Percentiles rank a stretch among this genome's conserved stretches.
Conservation (phyloP, 2,888 invertebrate species). For the Coremacera marginata region DNA sequence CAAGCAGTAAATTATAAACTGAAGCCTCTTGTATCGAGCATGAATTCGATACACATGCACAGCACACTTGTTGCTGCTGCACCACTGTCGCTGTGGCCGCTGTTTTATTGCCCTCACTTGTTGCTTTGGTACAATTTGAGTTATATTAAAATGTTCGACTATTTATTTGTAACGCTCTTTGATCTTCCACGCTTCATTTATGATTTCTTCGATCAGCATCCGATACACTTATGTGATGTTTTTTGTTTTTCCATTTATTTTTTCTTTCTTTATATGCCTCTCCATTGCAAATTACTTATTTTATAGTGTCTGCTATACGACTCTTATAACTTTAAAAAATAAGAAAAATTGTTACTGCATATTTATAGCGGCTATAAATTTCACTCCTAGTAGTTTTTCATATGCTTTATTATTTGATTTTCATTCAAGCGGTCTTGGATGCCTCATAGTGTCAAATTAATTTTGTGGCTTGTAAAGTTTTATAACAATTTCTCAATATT, state of each 20-base stretch:
- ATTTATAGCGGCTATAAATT: too few species aligned
- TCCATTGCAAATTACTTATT: too few species aligned
- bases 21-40: neutral
- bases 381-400: too few species aligned
- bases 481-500: neutral
- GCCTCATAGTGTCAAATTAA: neutral
- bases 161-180: conserved; percentile 44
- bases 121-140: conserved; percentile 1
- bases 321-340: too few species aligned
- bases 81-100: neutral
- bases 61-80: conserved; percentile 27
- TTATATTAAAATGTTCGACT: neutral
- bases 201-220: conserved; percentile 12
- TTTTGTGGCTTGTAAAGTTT: neutral
- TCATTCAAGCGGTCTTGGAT: neutral
- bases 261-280: too few species aligned
- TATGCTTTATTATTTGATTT: too few species aligned
- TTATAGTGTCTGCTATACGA: too few species aligned
- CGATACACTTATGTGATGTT: neutral
- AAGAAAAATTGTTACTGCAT: too few species aligned
- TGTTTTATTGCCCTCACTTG: conserved; percentile 13
- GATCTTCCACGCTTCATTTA: conserved; percentile 51
- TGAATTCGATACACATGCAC: conserved; percentile 12
- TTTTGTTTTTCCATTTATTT: too few species aligned
- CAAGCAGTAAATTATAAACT: too few species aligned